Conservation (phyloP, 2,797 vertebrate genomes). For the Myotis myotis region DNA sequence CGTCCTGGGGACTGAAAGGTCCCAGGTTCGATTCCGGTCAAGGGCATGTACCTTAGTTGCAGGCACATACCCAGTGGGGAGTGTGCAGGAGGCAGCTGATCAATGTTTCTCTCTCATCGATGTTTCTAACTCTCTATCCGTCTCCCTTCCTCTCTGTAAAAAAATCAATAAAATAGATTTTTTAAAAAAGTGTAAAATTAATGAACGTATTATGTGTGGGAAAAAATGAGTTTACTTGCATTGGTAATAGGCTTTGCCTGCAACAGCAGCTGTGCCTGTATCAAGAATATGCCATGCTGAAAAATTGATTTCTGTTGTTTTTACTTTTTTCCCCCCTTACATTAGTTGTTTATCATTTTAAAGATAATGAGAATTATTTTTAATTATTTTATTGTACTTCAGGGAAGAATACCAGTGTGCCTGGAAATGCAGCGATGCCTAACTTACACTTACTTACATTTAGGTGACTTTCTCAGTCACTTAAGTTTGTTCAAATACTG, state of each 20-base stretch:
- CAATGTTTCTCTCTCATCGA: no score
- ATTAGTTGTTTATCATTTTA: constrained; percentile 57
- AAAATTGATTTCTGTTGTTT: constrained; percentile 79
- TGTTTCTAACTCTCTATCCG: no score
- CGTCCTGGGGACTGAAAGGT: no score
- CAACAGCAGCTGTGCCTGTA: constrained; percentile 69
- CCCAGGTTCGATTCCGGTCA: no score
- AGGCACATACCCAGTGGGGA: no score
- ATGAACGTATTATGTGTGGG: constrained; percentile 61
- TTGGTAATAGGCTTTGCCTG: constrained; percentile 67
- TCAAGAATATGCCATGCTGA: constrained; percentile 72
- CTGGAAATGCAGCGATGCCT: background rate
- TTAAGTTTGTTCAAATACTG: background rate
- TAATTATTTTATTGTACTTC: constrained; percentile 10
- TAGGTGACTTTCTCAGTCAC: background rate
- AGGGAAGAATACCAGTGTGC: background rate
- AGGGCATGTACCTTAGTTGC: no score
- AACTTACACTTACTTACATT: background rate
- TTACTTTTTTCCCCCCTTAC: constrained; percentile 55
- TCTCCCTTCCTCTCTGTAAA: no score
- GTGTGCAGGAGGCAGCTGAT: no score
- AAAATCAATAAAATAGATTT: no score
- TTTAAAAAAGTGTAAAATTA: constrained; percentile 58
- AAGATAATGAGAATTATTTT: constrained; percentile 16
- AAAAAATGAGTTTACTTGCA: constrained; percentile 25